phyloP scores from a whole-genome alignment of 2,888 invertebrate species.

The Netelia melanura region DNA sequence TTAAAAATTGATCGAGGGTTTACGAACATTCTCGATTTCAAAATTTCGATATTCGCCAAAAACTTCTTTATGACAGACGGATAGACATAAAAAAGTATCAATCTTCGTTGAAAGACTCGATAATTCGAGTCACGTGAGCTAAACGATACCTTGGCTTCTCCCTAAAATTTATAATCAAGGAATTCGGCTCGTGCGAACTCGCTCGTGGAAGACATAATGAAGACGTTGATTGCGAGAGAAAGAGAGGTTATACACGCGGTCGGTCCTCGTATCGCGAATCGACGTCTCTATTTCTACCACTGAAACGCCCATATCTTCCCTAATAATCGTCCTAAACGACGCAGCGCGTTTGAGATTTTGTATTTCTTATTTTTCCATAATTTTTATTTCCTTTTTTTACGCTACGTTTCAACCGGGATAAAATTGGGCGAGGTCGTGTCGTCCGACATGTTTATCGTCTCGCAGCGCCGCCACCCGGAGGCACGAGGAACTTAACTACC shows the following conservation, averaged over 20 bases:
- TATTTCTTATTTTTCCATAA: too few relatives aligned
- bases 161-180: background rate
- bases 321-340: too few relatives aligned
- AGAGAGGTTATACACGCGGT: background rate
- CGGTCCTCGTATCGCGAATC: constrained; percentile 3
- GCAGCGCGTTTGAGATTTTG: too few relatives aligned
- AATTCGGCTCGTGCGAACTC: background rate
- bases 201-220: background rate
- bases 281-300: background rate
- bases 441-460: background rate
- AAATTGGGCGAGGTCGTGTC: constrained; percentile 58
- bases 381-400: too few relatives aligned
- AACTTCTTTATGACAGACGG: background rate
- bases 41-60: background rate
- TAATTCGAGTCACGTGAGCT: background rate
- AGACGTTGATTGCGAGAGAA: constrained; percentile 6
- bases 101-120: background rate
- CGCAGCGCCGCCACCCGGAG: background rate
- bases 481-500: constrained; percentile 17
- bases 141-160: background rate
- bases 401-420: background rate
- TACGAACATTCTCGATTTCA: background rate
- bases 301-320: too few relatives aligned
- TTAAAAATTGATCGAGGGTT: background rate
- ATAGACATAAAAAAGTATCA: background rate